phyloP scores from a whole-genome alignment of 2,113 vertebrate genomes.

The Alosa alosa region DNA sequence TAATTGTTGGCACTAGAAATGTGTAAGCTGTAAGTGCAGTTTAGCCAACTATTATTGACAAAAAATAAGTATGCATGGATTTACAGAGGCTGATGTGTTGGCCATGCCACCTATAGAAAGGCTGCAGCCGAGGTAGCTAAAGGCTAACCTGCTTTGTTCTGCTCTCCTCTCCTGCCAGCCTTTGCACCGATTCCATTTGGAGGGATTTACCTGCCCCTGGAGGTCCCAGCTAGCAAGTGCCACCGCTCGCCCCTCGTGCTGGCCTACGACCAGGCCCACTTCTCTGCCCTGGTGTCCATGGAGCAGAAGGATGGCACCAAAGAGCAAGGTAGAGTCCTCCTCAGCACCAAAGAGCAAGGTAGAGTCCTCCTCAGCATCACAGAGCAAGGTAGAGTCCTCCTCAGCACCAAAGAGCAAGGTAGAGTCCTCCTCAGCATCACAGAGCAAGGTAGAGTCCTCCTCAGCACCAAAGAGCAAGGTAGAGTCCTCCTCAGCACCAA shows the following conservation, averaged over 20 bases:
- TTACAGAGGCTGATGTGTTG: neutral
- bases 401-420: neutral
- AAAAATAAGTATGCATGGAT: neutral
- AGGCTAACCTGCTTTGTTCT: neutral
- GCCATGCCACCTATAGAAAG: neutral
- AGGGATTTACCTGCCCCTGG: slow-evolving; percentile 93
- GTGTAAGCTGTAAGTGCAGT: neutral
- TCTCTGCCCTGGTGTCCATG: slow-evolving; percentile 96
- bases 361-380: neutral
- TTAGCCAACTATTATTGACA: neutral
- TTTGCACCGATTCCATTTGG: slow-evolving; percentile 97
- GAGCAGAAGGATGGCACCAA: slow-evolving; percentile 88
- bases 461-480: too few species aligned
- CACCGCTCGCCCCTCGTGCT: slow-evolving; percentile 90
- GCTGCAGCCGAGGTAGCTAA: neutral
- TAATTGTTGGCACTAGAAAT: neutral
- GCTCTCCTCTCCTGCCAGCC: slow-evolving; percentile 64
- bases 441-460: neutral
- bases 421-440: too few species aligned
- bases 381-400: neutral
- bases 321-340: slow-evolving; percentile 80
- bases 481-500: neutral
- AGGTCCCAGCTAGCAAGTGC: slow-evolving; percentile 87
- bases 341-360: neutral
- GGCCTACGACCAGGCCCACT: slow-evolving; percentile 96